Evolutionary conservation across 2,888 invertebrate genomes (phyloP), one percentile per base, ranked within the genome.

Genomic region (Lymantria dispar): DNA sequence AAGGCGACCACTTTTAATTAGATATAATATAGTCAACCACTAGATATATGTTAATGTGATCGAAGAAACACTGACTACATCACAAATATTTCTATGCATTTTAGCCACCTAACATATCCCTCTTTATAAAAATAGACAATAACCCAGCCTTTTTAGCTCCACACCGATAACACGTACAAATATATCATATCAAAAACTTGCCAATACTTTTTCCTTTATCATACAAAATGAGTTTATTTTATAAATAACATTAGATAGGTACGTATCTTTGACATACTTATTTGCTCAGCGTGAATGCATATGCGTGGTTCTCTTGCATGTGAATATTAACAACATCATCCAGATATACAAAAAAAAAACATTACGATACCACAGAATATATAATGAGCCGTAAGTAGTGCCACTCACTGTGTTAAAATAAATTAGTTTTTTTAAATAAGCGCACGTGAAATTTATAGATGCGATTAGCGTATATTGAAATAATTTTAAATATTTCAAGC

Each of bases 21-120:
- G 50, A 40, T 42, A 44, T 39, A 14, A 33, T 48, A 45, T 47
- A 9, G 14, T 48, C 40, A 42, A 31, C 30, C 12, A 15, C 13
- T 42, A 41, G 37, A 36, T 15, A 11, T 48, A 31, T 15, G 45
- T 58, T 52, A 57, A 51, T 29, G 48, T 61, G 52, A 58, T 57
- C 55, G 57, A 50, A 52, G 62, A 67, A 70, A 62, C 57, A 49
- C 51, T 53, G 50, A 48, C 58, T 45, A 14, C 39, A 11, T 60
- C 59, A 64, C 58, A 65, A 66, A 64, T 67, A 68, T 50, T 57
- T 69, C 60, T 67, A 55, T 84, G 84, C 81, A 79, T 75, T 80
- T 81, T 83, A 87, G 84, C 87, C 86, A 87, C 85, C 76, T 83
- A 86, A 87, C 85, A 83, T 81, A 67, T 68, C 77, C 79, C 76